Base-by-base conservation (phyloP, 2,797 vertebrate genomes). In the Pyrrhura leucotis region DNA sequence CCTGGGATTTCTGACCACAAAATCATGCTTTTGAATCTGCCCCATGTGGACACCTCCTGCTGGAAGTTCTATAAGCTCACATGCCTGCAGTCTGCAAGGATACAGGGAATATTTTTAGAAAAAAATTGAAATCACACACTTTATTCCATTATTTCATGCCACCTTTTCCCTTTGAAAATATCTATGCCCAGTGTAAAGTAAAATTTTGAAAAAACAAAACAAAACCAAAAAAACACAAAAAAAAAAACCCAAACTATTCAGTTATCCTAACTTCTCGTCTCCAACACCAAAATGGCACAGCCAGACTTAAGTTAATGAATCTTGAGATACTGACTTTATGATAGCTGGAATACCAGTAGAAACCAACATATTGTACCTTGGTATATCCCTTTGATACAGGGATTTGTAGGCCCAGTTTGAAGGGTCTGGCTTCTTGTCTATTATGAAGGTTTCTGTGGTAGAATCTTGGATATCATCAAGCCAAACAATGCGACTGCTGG, bases 361-460 rank as follows among this genome's bases (percentile, higher is more conserved):
- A 86, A 69, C 19, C n/a, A 20, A 5, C 3, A 6, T 11, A 35
- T 4, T 14, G 19, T 98, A 99, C 99, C 99, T 98, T 50, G 99
- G 98, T 69, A 99, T 98, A 35, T 99, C 98, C 88, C 98, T 99
- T 72, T 98, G 98, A 97, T 99, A 99, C 31, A 99, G 96, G 22
- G 99, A 99, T 92, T 99, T 99, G 89, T 99, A 99, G 23, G 99
- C 98, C 99, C 99, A 99, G 98, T 99, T 99, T 73, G 99, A 98
- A 33, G 97, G 96, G 88, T 99, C 99, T 4, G 99, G 97, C 87
- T 99, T 99, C 91, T 97, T 98, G 96, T 99, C 99, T 80, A 98
- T 97, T 45, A 98, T 98, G 98, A 99, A 99, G 6, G 93, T 96
- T 68, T 98, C 98, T 76, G 97, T 93, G 6, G 96, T 95, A 68